A percentile compares a stretch with the other conserved stretches of the same genome.
Conservation (phyloP, 2,888 invertebrate species). For the Oligia latruncula region DNA sequence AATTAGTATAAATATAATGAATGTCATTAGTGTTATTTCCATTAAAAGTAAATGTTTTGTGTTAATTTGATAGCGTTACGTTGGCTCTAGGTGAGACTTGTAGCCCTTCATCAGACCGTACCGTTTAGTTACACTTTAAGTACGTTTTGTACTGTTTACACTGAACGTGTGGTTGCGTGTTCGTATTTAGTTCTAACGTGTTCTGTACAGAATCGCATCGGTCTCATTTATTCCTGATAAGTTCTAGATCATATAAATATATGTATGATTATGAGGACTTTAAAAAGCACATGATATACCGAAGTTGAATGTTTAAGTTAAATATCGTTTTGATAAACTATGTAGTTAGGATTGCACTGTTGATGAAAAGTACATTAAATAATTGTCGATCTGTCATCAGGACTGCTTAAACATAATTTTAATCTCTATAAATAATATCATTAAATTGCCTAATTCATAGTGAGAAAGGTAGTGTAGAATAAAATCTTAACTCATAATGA, state of each 20-base stretch:
- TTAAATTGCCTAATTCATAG: constrained; percentile 87
- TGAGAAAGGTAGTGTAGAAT: constrained; percentile 88
- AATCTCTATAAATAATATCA: constrained; percentile 84
- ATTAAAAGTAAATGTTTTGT: constrained; percentile 83
- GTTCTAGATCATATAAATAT: constrained; percentile 91
- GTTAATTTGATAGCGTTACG: constrained; percentile 79
- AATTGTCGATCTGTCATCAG: constrained; percentile 77
- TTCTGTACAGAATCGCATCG: constrained; percentile 73
- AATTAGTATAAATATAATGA: constrained; percentile 83
- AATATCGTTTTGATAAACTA: constrained; percentile 68
- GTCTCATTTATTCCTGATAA: constrained; percentile 82
- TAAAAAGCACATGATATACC: constrained; percentile 69
- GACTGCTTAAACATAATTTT: constrained; percentile 81
- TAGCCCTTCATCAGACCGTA: constrained; percentile 70
- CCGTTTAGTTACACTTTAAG: constrained; percentile 69
- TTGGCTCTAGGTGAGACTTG: constrained; percentile 77
- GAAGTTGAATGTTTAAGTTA: constrained; percentile 70
- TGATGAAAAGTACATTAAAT: constrained; percentile 71
- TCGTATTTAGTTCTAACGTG: constrained; percentile 61
- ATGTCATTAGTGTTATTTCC: constrained; percentile 86
- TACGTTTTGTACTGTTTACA: constrained; percentile 72
- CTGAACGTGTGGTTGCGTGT: constrained; percentile 66
- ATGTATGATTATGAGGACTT: constrained; percentile 77
- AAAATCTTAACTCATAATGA: constrained; percentile 82
- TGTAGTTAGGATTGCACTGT: constrained; percentile 75